A percentile compares a stretch with the other conserved stretches of the same genome.
Conservation (phyloP, 1,140 invertebrate genomes). For the Vollenhovia emeryi region DNA sequence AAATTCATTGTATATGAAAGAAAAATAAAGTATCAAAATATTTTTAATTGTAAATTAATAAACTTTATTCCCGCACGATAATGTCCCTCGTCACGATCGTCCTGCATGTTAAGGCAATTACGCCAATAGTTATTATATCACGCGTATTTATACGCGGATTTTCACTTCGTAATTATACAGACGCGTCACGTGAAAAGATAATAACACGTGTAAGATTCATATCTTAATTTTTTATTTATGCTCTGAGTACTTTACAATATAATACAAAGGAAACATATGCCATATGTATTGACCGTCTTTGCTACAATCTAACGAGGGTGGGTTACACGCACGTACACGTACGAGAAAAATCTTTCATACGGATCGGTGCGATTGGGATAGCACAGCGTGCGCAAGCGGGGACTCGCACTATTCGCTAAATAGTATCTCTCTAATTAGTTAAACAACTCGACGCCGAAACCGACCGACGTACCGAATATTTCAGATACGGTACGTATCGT, state of each 20-base stretch:
- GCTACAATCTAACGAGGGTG: constrained; percentile 53
- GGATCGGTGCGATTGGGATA: constrained; percentile 32
- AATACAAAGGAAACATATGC: constrained; percentile 77
- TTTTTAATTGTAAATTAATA: too few relatives aligned
- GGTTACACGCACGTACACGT: constrained; percentile 27
- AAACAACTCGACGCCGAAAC: constrained; percentile 49
- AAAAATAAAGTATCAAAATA: too few relatives aligned
- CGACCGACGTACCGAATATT: constrained; percentile 22
- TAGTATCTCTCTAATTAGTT: constrained; percentile 58
- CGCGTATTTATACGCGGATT: background rate
- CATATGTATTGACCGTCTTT: constrained; percentile 34
- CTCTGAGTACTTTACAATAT: constrained; percentile 79
- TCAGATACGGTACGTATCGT: constrained; percentile 15
- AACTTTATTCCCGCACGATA: too few relatives aligned
- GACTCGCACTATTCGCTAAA: constrained; percentile 67
- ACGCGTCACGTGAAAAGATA: background rate
- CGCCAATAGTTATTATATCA: background rate
- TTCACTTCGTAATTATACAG: constrained; percentile 3
- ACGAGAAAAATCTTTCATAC: constrained; percentile 55
- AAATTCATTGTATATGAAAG: too few relatives aligned
- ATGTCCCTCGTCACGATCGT: too few relatives aligned
- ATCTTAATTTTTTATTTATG: constrained; percentile 78
- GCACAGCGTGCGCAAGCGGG: constrained; percentile 66
- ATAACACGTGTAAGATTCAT: constrained; percentile 60
- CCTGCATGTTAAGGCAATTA: background rate